Evolutionary conservation across 2,797 vertebrate genomes (phyloP).

Genomic region (Tolypeutes matacus): DNA sequence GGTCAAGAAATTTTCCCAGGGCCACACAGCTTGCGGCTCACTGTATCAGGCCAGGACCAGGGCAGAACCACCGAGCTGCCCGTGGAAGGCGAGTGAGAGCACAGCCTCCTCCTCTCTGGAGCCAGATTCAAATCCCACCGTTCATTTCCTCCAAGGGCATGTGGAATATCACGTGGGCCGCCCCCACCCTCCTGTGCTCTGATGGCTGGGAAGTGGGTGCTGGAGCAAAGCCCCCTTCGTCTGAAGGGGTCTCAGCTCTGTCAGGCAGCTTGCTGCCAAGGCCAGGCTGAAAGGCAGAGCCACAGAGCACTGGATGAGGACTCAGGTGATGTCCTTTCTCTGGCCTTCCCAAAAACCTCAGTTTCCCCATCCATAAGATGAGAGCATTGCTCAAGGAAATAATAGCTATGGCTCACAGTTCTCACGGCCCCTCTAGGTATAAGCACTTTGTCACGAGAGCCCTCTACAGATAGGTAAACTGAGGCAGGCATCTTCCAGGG

Average conservation of each 20-base stretch:
- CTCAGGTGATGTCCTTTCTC: not conserved
- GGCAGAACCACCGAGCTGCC: not conserved
- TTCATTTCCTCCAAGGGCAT: accelerated
- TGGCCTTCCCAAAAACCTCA: not conserved
- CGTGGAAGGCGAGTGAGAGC: accelerated
- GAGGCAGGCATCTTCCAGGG: not conserved
- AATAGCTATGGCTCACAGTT: too few species aligned
- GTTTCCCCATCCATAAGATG: not conserved
- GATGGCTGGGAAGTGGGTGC: not conserved
- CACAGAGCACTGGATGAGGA: not conserved
- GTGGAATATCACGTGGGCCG: accelerated
- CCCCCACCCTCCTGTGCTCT: accelerated
- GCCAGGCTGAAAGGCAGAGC: not conserved
- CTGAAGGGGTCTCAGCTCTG: not conserved
- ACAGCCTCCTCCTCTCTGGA: not conserved
- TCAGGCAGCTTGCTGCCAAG: accelerated
- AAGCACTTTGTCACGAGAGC: not conserved
- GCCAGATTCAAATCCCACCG: accelerated
- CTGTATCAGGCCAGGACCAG: not conserved
- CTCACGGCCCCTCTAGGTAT: accelerated
- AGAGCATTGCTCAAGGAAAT: not conserved
- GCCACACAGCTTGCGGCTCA: not conserved
- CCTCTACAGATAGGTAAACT: not conserved
- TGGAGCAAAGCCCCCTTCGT: accelerated
- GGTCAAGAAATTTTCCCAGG: not conserved